Conservation (phyloP, 2,113 vertebrate genomes). For the Channa argus region DNA sequence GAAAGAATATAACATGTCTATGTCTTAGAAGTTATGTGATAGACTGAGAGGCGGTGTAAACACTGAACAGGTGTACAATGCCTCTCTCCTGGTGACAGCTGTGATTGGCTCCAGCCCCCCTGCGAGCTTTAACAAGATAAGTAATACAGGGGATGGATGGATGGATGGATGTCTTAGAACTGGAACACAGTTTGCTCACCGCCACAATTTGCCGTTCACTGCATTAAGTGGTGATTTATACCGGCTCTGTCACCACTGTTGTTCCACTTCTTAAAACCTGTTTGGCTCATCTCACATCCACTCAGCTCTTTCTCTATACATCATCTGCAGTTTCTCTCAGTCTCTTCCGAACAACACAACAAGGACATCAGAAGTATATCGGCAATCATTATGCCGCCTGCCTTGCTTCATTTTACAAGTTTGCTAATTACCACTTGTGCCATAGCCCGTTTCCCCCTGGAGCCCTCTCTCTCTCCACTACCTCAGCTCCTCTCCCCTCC, state of each 20-base stretch:
- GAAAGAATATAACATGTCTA: too few species aligned
- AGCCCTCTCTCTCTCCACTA: constrained; percentile 8
- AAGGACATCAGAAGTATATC: constrained; percentile 66
- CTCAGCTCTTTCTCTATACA: not conserved
- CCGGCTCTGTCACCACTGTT: not conserved
- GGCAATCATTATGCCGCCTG: constrained; percentile 59
- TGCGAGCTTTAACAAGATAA: too few species aligned
- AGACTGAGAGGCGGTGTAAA: too few species aligned
- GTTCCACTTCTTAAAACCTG: not conserved
- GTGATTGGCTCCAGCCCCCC: too few species aligned
- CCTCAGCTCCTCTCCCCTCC: constrained; percentile 30
- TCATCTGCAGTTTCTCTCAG: constrained; percentile 30
- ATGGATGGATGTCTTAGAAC: not conserved
- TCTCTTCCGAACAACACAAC: constrained; percentile 40
- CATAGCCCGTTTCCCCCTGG: constrained; percentile 28
- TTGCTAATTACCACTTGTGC: constrained; percentile 67
- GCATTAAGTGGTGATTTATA: not conserved
- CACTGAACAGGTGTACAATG: too few species aligned
- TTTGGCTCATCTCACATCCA: not conserved
- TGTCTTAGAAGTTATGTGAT: too few species aligned
- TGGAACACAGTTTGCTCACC: not conserved
- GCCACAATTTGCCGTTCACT: not conserved
- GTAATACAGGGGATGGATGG: too few species aligned
- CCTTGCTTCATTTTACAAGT: constrained; percentile 63
- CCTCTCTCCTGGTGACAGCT: too few species aligned